Conservation (phyloP, 1,140 invertebrate genomes). For the Branchinecta lindahli region DNA sequence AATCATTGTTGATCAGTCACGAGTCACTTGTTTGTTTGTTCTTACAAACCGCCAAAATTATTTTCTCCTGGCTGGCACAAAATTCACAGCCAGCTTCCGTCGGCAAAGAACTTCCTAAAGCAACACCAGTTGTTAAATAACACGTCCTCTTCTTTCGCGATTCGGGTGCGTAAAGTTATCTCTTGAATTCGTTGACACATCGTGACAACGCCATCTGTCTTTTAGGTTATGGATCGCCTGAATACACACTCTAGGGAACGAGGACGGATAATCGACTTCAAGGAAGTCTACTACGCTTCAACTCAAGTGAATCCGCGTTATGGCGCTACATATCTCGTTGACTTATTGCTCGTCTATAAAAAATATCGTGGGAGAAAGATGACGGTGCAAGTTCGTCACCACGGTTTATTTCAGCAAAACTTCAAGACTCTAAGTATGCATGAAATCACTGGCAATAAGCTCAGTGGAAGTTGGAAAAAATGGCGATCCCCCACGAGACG, state of each 20-base stretch:
- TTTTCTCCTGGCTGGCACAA: too few relatives aligned
- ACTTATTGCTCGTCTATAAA: slow-evolving; percentile 78
- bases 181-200: too few relatives aligned
- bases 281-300: slow-evolving; percentile 88
- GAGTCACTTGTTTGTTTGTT: too few relatives aligned
- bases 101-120: too few relatives aligned
- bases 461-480: not conserved
- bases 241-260: slow-evolving; percentile 79
- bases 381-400: slow-evolving; percentile 77
- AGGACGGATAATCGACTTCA: slow-evolving; percentile 85
- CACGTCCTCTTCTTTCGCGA: too few relatives aligned
- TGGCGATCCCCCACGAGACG: not conserved
- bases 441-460: slow-evolving; percentile 6
- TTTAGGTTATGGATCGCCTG: slow-evolving; percentile 75
- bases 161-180: too few relatives aligned
- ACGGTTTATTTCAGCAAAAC: slow-evolving; percentile 82
- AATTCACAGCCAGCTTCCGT: too few relatives aligned
- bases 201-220: not conserved
- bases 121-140: too few relatives aligned
- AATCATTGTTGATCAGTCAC: too few relatives aligned
- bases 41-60: too few relatives aligned
- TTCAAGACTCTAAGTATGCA: slow-evolving; percentile 41
- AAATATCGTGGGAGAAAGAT: slow-evolving; percentile 85
- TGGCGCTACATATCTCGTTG: slow-evolving; percentile 81
- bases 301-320: slow-evolving; percentile 61